Conservation (phyloP, 2,888 invertebrate species). For the Catocala fraxini region DNA sequence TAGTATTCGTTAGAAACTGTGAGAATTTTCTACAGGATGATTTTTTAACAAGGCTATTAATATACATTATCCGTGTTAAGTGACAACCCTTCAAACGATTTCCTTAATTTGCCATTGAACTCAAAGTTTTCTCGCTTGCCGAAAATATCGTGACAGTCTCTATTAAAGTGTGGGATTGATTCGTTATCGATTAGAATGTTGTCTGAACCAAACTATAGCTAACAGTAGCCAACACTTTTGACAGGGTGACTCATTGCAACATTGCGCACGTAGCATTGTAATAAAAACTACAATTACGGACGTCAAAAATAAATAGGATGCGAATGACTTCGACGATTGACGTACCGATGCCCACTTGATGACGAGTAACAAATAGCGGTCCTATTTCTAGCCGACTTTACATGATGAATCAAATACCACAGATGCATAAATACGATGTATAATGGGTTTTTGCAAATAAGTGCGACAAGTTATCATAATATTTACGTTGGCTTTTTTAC, state of each 20-base stretch:
- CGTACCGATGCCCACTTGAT: conserved; percentile 27
- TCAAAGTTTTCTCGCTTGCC: conserved; percentile 60
- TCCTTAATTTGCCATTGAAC: conserved; percentile 64
- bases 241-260: conserved; percentile 33
- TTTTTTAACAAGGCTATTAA: conserved; percentile 50
- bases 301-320: conserved; percentile 16
- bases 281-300: conserved; percentile 33
- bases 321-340: conserved; percentile 14
- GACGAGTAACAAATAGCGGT: not conserved
- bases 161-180: conserved; percentile 33
- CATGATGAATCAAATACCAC: conserved; percentile 53
- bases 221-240: conserved; percentile 27
- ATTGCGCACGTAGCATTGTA: conserved; percentile 33
- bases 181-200: conserved; percentile 14
- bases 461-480: conserved; percentile 52
- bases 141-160: conserved; percentile 39
- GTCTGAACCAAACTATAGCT: conserved; percentile 23
- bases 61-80: conserved; percentile 33
- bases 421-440: conserved; percentile 46
- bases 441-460: conserved; percentile 52
- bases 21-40: conserved; percentile 41
- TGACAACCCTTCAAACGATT: conserved; percentile 56
- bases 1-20: conserved; percentile 26
- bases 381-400: conserved; percentile 21
- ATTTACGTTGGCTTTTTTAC: conserved; percentile 65